Conservation (phyloP, 2,113 vertebrate species). For the Helogale parvula region DNA sequence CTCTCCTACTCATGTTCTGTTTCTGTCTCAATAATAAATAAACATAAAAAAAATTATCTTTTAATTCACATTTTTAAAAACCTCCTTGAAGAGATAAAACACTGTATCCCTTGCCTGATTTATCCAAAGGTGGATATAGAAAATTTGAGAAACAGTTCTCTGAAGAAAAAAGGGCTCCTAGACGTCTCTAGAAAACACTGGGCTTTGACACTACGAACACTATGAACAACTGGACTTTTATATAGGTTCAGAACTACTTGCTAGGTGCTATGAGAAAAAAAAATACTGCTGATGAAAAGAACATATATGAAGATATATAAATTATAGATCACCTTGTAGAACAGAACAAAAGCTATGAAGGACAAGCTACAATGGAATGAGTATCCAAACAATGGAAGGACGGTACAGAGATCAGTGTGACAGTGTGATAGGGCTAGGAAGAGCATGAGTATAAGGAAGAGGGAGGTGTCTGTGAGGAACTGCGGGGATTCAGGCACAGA, state of each 20-base stretch:
- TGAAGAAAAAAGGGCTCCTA: not conserved
- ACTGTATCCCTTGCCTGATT: not conserved
- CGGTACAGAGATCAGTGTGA: not conserved
- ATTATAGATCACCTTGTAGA: not conserved
- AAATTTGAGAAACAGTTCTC: slow-evolving; percentile 26
- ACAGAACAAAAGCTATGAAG: not conserved
- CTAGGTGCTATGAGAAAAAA: not conserved
- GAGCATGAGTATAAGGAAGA: not conserved
- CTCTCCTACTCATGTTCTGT: too few relatives aligned
- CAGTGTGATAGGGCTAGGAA: not conserved
- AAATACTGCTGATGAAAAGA: not conserved
- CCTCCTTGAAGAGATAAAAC: not conserved
- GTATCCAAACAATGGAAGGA: not conserved
- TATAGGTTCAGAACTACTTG: not conserved
- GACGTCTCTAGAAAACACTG: not conserved
- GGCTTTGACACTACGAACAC: not conserved
- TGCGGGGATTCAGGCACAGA: not conserved
- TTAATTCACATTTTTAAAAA: not conserved
- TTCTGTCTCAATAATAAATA: too few relatives aligned
- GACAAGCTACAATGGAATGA: not conserved
- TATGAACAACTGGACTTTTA: not conserved
- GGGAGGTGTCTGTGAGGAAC: not conserved
- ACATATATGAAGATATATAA: not conserved
- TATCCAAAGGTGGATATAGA: slow-evolving; percentile 17
- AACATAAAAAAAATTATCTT: too few relatives aligned